These are phyloP conservation scores for Monoplex corrugatus DNA, from an alignment of 2,888 invertebrate species.

Conservation along the genomic window DNA sequence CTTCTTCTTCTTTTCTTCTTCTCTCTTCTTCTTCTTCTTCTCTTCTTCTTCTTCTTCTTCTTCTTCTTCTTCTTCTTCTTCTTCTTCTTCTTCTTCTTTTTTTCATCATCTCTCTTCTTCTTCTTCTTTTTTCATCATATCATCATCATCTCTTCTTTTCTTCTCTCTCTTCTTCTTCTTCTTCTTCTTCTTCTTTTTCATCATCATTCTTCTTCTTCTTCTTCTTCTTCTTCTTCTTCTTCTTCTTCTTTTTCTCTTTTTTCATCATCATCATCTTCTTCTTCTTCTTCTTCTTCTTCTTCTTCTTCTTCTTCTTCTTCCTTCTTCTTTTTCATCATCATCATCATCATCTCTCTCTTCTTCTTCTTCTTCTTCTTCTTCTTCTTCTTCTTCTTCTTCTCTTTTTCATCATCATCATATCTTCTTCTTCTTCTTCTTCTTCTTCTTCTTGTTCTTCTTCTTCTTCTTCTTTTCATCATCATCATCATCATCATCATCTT, in stretches of 20 bases:
- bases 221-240: neutral
- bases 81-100: neutral
- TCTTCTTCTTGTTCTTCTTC: too few relatives aligned
- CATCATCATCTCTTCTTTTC: neutral
- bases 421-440: too few relatives aligned
- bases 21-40: neutral
- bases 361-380: too few relatives aligned
- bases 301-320: neutral
- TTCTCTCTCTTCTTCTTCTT: neutral
- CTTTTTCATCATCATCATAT: neutral
- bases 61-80: neutral
- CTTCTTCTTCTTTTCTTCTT: neutral
- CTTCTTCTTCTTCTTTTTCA: neutral
- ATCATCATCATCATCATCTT: too few relatives aligned
- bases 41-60: neutral
- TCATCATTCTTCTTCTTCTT: neutral
- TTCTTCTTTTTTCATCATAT: neutral
- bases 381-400: neutral
- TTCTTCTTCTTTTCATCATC: too few relatives aligned
- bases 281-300: neutral
- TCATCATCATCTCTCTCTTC: neutral
- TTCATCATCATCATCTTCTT: neutral
- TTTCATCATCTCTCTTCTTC: slow-evolving; percentile 11
- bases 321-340: neutral
- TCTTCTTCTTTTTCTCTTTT: neutral